Conservation (phyloP, 1,140 invertebrate species). For the Parasteatoda tepidariorum region DNA sequence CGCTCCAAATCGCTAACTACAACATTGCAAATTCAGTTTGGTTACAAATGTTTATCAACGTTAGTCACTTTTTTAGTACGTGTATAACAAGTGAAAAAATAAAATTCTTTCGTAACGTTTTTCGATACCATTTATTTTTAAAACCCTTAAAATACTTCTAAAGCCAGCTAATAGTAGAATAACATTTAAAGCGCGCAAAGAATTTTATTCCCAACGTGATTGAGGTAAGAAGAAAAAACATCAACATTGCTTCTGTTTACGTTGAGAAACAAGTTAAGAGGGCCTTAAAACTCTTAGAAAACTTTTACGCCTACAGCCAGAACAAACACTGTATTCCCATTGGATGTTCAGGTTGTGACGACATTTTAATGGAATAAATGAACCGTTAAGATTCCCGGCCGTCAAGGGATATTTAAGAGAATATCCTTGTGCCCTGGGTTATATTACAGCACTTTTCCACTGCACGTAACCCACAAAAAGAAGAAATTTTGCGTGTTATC, state of each 20-base stretch:
- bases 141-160: too few relatives aligned
- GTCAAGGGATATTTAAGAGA: constrained; percentile 26
- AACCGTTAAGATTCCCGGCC: constrained; percentile 36
- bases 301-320: constrained; percentile 27
- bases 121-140: too few relatives aligned
- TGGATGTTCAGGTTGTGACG: constrained; percentile 13
- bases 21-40: too few relatives aligned
- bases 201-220: constrained; percentile 1
- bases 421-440: background rate
- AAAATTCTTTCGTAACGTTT: too few relatives aligned
- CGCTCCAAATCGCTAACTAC: too few relatives aligned
- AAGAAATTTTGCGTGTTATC: background rate
- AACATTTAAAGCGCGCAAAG: constrained; percentile 5
- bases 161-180: too few relatives aligned
- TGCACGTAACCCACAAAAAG: background rate
- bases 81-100: too few relatives aligned
- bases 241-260: background rate
- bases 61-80: too few relatives aligned
- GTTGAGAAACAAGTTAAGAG: constrained; percentile 21
- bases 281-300: constrained; percentile 33
- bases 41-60: too few relatives aligned
- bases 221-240: constrained; percentile 31
- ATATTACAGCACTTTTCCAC: background rate
- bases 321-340: constrained; percentile 40
- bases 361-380: constrained; percentile 54